Base-by-base conservation (phyloP, 2,888 invertebrate species). In the Pristionchus exspectatus region DNA sequence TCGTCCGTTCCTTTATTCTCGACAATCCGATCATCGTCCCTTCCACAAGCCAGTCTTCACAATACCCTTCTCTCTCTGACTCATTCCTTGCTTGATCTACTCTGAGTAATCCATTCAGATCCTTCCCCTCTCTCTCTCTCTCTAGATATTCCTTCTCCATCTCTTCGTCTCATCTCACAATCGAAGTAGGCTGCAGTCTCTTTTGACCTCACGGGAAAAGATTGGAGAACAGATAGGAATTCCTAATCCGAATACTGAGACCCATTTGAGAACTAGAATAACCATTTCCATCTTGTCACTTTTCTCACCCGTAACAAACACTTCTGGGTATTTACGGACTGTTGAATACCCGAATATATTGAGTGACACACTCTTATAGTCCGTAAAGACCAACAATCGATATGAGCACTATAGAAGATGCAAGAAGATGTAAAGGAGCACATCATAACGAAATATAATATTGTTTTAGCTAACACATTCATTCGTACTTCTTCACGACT, bases 131-230 rank as follows among this genome's bases (percentile, higher is more conserved):
- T n/a, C 27, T 74, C 38, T 74, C 33, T 74, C 72, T 74, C 72
- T 21, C 33, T 33, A 33, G 18, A 72, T 72, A 33, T 33, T 72
- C 72, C 30, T 24, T 69, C 30, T 44, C 38, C 38, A 77, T 77
- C 77, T 77, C 77, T 77, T 30, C 77, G 27, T 77, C 77, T 44
- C 38, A 44, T 44, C 38, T 77, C 77, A 16, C n/a, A 27, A 24
- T 77, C 77, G 44, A 77, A 77, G 77, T 77, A 77, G 77, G 77
- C 77, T 77, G 77, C 77, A 77, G 38, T 77, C 77, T 38, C 44
- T 30, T 63, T 38, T 77, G 77, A 77, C 77, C 77, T 77, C 77
- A 77, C 38, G 77, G 77, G 21, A 33, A 24, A 14, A 77, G 77
- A 77, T 77, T 12, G 44, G 38, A 77, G 9, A 30, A 10, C 44